Evolutionary conservation across 2,888 invertebrate genomes (phyloP), one percentile per base, ranked within the genome.

Genomic region (Nipponacmea schrenckii): DNA sequence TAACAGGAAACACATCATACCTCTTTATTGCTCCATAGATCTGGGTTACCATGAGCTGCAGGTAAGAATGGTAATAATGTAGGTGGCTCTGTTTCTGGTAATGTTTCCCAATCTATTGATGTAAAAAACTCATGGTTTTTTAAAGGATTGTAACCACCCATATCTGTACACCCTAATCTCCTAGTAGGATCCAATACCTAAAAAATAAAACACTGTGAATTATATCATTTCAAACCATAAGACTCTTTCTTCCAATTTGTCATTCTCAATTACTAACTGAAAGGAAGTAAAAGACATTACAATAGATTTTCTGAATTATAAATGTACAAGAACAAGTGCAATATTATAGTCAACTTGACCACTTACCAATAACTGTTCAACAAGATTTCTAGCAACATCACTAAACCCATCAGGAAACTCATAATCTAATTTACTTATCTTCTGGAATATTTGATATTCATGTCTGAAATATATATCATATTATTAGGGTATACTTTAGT

Each of bases 381-480:
- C 94, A 83, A 99, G 91, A 90, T 96, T 94, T 89, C 93, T 94
- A n/a, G 96, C 96, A 74, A 92, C 91, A 76, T 92, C 91, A 79
- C 94, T 93, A 89, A 99, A 98, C 48, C 95, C 95, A 86, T 96
- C 94, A 0, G 98, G 97, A 85, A 97, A 96, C 85, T 94, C 94
- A 88, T 96, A 97, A 70, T 96, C 94, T 86, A 96, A 91, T 89
- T 94, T 94, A 69, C 95, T 91, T 82, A 99, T 97, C 90, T 97
- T 97, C 90, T 97, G 96, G 90, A 98, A 97, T 80, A 98, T 96
- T 79, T 96, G 92, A 90, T 96, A 99, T 88, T 98, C 98, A 89
- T 94, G 96, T 77, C 94, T 93, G 86, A 12, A 88, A 87, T 63
- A 73, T 69, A 79, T 79, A 77, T n/a, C 62, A 39, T 39, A 39